Base-by-base conservation (phyloP, 2,797 vertebrate species). In the Paguma larvata region DNA sequence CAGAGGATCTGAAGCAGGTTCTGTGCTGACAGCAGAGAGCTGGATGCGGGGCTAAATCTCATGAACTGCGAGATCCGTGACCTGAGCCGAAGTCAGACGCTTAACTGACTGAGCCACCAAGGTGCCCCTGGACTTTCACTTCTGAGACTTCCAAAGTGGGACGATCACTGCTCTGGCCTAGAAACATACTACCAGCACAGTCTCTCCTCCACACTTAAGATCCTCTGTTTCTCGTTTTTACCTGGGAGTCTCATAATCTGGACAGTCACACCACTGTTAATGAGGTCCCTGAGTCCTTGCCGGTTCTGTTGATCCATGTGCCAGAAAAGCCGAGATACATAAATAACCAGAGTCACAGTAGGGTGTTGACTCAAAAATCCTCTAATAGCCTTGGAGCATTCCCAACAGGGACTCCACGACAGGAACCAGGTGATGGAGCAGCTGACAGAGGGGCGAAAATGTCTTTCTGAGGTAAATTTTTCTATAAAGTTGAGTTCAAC, bases 381-480 rank as follows among this genome's bases (percentile, higher is more conserved):
- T 51, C 95, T 27, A 41, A 98, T 98, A 18, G 56, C 97, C 30
- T 0, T 4, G 70, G 80, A 96, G 34, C 98, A 98, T 0, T 67
- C 79, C 77, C 97, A 98, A 75, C 98, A 98, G 23, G 98, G 98
- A 9, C 95, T 98, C 94, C 98, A 96, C 32, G 98, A 98, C 70
- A 99, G 78, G 98, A 98, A 95, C 99, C 98, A 99, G 92, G 25
- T 97, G 90, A 99, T 95, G 13, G 59, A 97, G 92, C 98, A 98
- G 80, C n/a, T 30, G 78, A 41, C 1, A 2, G 80, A 48, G 14
- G 93, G 56, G 2, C 0, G 0, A 23, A 6, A 6, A n/a, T 5
- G 2, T 63, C 88, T 79, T 70, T 97, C 91, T 0, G 14, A 88
- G 67, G 95, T 97, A 9, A 6, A 2, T 62, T 98, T 98, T 92